Conservation (phyloP, 2,888 invertebrate genomes). For the Amiota communis region DNA sequence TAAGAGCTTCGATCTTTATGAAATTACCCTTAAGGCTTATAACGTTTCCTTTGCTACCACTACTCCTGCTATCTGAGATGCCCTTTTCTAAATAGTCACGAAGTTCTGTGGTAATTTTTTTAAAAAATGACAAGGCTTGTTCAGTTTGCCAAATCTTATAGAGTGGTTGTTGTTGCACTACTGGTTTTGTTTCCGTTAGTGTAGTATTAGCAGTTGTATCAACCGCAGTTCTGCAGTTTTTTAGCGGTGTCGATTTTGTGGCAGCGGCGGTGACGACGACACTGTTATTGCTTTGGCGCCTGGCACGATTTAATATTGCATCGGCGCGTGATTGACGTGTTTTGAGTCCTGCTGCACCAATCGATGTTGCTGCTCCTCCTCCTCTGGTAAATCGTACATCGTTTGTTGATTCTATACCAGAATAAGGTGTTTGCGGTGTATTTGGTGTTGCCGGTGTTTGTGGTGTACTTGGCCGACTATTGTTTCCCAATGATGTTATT, state of each 20-base stretch:
- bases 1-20: constrained; percentile 79
- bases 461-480: constrained; percentile 56
- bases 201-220: neutral
- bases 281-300: constrained; percentile 59
- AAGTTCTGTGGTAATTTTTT: constrained; percentile 75
- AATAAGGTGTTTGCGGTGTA: constrained; percentile 64
- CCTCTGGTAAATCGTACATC: constrained; percentile 16
- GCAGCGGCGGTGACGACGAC: constrained; percentile 39
- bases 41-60: constrained; percentile 69
- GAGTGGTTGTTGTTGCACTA: constrained; percentile 39
- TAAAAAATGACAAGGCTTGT: constrained; percentile 79
- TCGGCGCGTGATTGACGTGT: constrained; percentile 77
- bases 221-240: neutral
- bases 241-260: constrained; percentile 24
- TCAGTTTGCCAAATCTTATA: constrained; percentile 76
- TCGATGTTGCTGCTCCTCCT: constrained; percentile 36
- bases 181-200: constrained; percentile 30
- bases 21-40: constrained; percentile 80
- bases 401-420: constrained; percentile 39
- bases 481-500: constrained; percentile 32
- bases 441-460: constrained; percentile 60
- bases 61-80: constrained; percentile 47
- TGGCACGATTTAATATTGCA: constrained; percentile 86
- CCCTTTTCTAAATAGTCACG: constrained; percentile 59
- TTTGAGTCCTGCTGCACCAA: constrained; percentile 40